Conservation (phyloP, 2,113 vertebrate genomes). For the Guaruba guarouba region DNA sequence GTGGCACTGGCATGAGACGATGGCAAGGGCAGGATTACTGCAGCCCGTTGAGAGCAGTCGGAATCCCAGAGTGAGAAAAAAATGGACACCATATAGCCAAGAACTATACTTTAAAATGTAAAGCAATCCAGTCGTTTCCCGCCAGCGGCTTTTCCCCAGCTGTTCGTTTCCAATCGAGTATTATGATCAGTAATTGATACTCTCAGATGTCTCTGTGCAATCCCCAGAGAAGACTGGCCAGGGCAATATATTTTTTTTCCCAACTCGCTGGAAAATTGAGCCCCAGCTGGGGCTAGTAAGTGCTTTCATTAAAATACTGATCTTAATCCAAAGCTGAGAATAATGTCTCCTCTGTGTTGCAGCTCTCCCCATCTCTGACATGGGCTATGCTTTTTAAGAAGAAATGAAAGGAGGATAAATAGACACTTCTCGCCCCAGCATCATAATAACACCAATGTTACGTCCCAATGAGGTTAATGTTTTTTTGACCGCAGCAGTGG, state of each 20-base stretch:
- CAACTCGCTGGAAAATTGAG: slow-evolving; percentile 68
- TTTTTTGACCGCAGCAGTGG: background rate
- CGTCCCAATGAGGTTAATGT: slow-evolving; percentile 3
- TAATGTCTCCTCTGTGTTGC: slow-evolving; percentile 72
- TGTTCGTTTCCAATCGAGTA: slow-evolving; percentile 64
- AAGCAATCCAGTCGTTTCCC: slow-evolving; percentile 29
- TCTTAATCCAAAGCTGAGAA: slow-evolving; percentile 66
- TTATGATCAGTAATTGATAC: slow-evolving; percentile 69
- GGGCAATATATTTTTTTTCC: slow-evolving; percentile 66
- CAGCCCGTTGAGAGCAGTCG: background rate
- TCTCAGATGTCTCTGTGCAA: slow-evolving; percentile 57
- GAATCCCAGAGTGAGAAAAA: background rate
- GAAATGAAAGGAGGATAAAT: slow-evolving; percentile 61
- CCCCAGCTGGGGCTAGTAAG: slow-evolving; percentile 76
- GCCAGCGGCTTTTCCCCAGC: slow-evolving; percentile 56
- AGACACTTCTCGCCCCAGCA: slow-evolving; percentile 49
- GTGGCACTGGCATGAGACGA: background rate
- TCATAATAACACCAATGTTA: background rate
- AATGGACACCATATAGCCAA: background rate
- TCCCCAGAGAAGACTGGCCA: slow-evolving; percentile 65
- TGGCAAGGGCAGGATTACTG: background rate
- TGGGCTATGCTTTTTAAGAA: slow-evolving; percentile 71
- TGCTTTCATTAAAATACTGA: slow-evolving; percentile 72
- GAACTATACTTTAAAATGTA: slow-evolving; percentile 5
- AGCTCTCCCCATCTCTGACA: slow-evolving; percentile 49